A percentile compares a stretch with the other conserved stretches of the same genome.
These are phyloP conservation scores for Etia nguti DNA, from an alignment of 2,113 vertebrate genomes.

Conservation along the genomic window DNA sequence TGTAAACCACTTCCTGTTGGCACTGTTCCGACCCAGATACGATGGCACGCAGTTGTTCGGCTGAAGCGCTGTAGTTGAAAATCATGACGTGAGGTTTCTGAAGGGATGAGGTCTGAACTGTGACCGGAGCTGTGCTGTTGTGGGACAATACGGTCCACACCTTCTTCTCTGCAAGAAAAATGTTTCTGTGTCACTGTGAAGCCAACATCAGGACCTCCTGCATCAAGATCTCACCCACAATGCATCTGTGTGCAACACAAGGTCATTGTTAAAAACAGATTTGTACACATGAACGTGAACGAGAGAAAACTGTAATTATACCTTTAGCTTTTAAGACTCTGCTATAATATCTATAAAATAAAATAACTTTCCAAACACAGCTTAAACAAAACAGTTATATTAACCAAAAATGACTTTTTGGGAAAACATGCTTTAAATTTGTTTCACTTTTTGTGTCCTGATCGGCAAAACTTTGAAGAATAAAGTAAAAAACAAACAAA, in stretches of 20 bases:
- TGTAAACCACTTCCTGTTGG: slow-evolving; percentile 89
- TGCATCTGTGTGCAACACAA: background rate
- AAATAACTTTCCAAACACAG: no score
- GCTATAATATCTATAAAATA: no score
- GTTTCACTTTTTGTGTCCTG: no score
- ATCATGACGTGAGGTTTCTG: slow-evolving; percentile 76
- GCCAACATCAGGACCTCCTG: no score
- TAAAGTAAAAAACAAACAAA: background rate
- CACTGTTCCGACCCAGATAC: slow-evolving; percentile 84
- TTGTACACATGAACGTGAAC: background rate
- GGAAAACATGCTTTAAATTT: no score
- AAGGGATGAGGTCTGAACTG: slow-evolving; percentile 67
- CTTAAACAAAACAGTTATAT: no score
- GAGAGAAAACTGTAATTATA: no score
- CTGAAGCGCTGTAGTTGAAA: slow-evolving; percentile 82
- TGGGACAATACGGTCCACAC: slow-evolving; percentile 88
- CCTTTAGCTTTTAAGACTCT: no score
- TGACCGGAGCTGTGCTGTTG: slow-evolving; percentile 79
- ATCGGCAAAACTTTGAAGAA: background rate
- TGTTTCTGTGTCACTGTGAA: background rate
- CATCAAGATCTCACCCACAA: background rate
- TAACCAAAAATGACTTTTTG: no score
- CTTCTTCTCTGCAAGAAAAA: slow-evolving; percentile 78
- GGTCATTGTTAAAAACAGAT: background rate
- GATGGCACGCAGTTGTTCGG: slow-evolving; percentile 82